Base-by-base conservation (phyloP, 1,140 invertebrate genomes). In the Scaptomyza graminum region DNA sequence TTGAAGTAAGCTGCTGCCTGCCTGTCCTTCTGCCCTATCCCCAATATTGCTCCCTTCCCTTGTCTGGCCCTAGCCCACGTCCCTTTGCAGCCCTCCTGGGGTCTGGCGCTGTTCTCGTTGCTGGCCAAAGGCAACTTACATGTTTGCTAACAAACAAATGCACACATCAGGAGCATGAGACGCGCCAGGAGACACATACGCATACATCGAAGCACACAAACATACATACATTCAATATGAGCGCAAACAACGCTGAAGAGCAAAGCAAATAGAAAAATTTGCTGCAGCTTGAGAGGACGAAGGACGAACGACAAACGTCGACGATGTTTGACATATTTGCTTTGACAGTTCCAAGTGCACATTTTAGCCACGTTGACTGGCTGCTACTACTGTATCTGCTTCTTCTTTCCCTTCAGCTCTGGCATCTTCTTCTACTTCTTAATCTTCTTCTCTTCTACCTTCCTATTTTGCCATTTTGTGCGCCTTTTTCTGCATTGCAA, bases 81-180 rank as follows among this genome's bases (percentile, higher is more conserved):
- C n/a, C 7, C 31, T 18, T n/a, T 50, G n/a, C 57, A 44, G 55
- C 37, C 25, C 62, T 25, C 52, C 62, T 54, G 50, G 50, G 39
- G 56, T n/a, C 54, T 57, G 25, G 7, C 28, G 68, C 41, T 62
- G 64, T 41, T 47, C 59, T 54, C 51, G 63, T 57, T 61, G 63
- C 65, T 82, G 82, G 82, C 82, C 82, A 87, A 88, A 88, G 82
- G 83, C 82, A 87, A 88, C 82, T 88, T 87, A 88, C 82, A 88
- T 87, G 82, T 87, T 87, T 87, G 82, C 83, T 87, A 88, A 87
- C 82, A 87, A 87, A 87, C 82, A 87, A 88, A 88, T 88, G 83
- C 83, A 79, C 68, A 73, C 60, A 75, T 79, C 49, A 64, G 65
- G 44, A 73, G 70, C 43, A 71, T 70, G 39, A 70, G 64, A 63